These are phyloP conservation scores for Heliconius eleuchia DNA, from an alignment of 1,140 invertebrate species.

Conservation along the genomic window DNA sequence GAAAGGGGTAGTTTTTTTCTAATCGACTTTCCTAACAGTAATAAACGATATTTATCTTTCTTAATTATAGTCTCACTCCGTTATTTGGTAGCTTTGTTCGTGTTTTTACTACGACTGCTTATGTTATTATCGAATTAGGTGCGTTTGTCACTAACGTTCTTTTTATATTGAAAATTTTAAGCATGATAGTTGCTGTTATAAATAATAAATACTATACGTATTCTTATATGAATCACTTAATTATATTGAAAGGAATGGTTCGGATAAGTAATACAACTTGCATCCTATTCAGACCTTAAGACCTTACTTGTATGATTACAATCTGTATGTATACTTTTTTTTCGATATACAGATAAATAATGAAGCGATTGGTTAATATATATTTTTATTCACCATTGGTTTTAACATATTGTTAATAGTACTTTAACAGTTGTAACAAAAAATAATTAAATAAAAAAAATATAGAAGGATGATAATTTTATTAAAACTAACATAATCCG, in stretches of 20 bases:
- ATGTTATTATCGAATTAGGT: conserved; percentile 77
- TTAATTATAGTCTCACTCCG: conserved; percentile 79
- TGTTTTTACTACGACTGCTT: conserved; percentile 71
- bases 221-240: background rate
- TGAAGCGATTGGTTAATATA: background rate
- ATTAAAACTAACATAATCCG: background rate
- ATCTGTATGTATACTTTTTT: background rate
- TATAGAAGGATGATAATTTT: background rate
- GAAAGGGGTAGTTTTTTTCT: conserved; percentile 81
- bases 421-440: background rate
- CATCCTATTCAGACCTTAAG: too few relatives aligned
- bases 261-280: too few relatives aligned
- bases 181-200: background rate
- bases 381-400: background rate
- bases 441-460: background rate
- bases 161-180: conserved; percentile 25
- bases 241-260: background rate
- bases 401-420: background rate
- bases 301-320: too few relatives aligned
- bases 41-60: conserved; percentile 82
- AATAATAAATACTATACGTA: background rate
- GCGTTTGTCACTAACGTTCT: conserved; percentile 61
- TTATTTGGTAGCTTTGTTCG: conserved; percentile 73
- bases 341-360: background rate
- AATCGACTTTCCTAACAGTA: conserved; percentile 81